These are phyloP conservation scores for Neostethus bicornis DNA, from an alignment of 2,797 vertebrate genomes.

Conservation along the genomic window DNA sequence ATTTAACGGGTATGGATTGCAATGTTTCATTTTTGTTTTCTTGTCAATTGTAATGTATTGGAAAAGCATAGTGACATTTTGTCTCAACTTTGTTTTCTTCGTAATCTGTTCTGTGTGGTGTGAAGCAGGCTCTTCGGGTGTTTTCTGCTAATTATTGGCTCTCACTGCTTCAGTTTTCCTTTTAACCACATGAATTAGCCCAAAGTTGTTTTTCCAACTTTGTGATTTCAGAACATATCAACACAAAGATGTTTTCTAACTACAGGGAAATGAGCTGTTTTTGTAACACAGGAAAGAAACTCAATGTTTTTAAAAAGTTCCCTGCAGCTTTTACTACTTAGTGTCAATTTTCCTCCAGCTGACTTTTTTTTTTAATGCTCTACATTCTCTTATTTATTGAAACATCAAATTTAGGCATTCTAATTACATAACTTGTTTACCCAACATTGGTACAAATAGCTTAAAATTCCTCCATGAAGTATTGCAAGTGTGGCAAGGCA, in stretches of 20 bases:
- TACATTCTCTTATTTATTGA: conserved; percentile 47
- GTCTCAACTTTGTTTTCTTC: conserved; percentile 10
- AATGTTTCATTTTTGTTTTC: conserved; percentile 23
- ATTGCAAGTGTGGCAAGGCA: conserved; percentile 27
- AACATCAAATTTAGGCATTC: conserved; percentile 25
- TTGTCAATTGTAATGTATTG: conserved; percentile 37
- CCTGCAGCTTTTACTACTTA: conserved; percentile 42
- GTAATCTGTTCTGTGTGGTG: conserved; percentile 10
- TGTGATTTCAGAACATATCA: conserved; percentile 16
- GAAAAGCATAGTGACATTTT: conserved; percentile 34
- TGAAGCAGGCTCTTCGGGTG: not conserved
- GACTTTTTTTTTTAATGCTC: conserved; percentile 21
- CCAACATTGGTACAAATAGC: conserved; percentile 1
- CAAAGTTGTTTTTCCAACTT: conserved; percentile 10
- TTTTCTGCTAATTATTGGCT: conserved; percentile 7
- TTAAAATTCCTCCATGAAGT: conserved; percentile 31
- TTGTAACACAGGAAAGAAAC: conserved; percentile 23
- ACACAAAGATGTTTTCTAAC: conserved; percentile 24
- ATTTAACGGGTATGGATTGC: too few relatives aligned
- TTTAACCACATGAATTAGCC: conserved; percentile 10
- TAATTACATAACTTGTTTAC: conserved; percentile 22
- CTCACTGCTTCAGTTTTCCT: conserved; percentile 6
- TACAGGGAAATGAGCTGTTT: conserved; percentile 12
- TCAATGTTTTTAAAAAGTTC: conserved; percentile 33
- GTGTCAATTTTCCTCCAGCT: conserved; percentile 44